These are phyloP conservation scores for Ammodytes dubius DNA, from an alignment of 2,113 vertebrate species.

Conservation along the genomic window DNA sequence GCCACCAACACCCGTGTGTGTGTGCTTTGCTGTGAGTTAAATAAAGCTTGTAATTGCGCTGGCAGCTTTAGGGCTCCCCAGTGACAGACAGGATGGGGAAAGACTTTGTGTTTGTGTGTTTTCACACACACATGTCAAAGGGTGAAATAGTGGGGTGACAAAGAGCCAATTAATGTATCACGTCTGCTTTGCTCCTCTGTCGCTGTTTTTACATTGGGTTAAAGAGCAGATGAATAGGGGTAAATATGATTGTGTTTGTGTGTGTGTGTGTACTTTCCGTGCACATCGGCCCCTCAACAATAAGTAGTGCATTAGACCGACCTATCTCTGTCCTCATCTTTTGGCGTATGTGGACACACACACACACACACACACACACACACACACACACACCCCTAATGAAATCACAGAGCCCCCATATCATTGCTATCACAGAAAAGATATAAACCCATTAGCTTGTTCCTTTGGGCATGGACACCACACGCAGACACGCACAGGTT, in stretches of 20 bases:
- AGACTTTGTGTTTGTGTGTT: background rate
- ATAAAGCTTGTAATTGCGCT: slow-evolving; percentile 73
- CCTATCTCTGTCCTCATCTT: slow-evolving; percentile 85
- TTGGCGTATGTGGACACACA: slow-evolving; percentile 74
- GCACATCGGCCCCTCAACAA: slow-evolving; percentile 53
- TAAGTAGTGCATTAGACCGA: slow-evolving; percentile 78
- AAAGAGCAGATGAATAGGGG: slow-evolving; percentile 95
- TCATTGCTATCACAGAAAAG: slow-evolving; percentile 95
- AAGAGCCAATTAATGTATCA: slow-evolving; percentile 75
- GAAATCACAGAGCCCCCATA: slow-evolving; percentile 94
- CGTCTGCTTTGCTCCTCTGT: slow-evolving; percentile 51
- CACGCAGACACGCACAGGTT: slow-evolving; percentile 77
- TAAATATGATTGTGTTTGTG: slow-evolving; percentile 84
- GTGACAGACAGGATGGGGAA: slow-evolving; percentile 12
- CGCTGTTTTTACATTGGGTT: slow-evolving; percentile 81
- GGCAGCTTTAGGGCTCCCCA: slow-evolving; percentile 69
- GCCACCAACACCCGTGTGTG: slow-evolving; percentile 25
- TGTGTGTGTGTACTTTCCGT: slow-evolving; percentile 9
- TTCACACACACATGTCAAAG: slow-evolving; percentile 32
- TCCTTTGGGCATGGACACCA: slow-evolving; percentile 87
- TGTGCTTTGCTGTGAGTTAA: slow-evolving; percentile 36
- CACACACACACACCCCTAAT: slow-evolving; percentile 83
- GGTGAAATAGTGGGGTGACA: slow-evolving; percentile 60
- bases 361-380: slow-evolving; percentile 34
- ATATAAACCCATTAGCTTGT: slow-evolving; percentile 93